Percentiles rank a stretch among this genome's conserved stretches.
Evolutionary conservation across 2,888 invertebrate species (phyloP).

Genomic region (Drosophila mulleri): DNA sequence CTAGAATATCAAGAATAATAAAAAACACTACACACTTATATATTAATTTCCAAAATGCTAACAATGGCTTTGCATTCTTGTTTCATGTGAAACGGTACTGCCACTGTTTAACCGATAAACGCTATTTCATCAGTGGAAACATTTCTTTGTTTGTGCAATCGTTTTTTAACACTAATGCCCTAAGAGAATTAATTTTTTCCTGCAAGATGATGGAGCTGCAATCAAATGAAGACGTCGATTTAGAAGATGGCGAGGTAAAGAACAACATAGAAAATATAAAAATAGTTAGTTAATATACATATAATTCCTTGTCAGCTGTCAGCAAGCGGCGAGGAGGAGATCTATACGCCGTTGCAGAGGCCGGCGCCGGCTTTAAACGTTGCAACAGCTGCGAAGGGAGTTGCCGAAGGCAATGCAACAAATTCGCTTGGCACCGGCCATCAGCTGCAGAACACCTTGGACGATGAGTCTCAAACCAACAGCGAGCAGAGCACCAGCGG

Average conservation of each 20-base stretch:
- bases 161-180: conserved; percentile 48
- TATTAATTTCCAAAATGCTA: neutral
- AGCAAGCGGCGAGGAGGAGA: conserved; percentile 82
- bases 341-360: conserved; percentile 83
- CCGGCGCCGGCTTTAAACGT: conserved; percentile 54
- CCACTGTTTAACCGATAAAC: neutral
- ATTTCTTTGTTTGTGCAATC: neutral
- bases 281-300: neutral
- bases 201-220: conserved; percentile 69
- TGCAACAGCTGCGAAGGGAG: conserved; percentile 38
- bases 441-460: conserved; percentile 65
- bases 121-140: conserved; percentile 22
- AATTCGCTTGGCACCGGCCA: conserved; percentile 69
- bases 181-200: conserved; percentile 62
- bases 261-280: neutral
- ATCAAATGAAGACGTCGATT: conserved; percentile 86
- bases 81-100: neutral
- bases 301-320: conserved; percentile 68
- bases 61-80: too few species aligned
- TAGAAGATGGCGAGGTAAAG: conserved; percentile 89
- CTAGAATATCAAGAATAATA: neutral
- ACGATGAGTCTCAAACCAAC: conserved; percentile 76
- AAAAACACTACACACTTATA: neutral
- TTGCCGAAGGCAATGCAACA: conserved; percentile 35
- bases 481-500: conserved; percentile 74